These are phyloP conservation scores for Calidris pugnax DNA, from an alignment of 2,113 vertebrate species.

Conservation along the genomic window DNA sequence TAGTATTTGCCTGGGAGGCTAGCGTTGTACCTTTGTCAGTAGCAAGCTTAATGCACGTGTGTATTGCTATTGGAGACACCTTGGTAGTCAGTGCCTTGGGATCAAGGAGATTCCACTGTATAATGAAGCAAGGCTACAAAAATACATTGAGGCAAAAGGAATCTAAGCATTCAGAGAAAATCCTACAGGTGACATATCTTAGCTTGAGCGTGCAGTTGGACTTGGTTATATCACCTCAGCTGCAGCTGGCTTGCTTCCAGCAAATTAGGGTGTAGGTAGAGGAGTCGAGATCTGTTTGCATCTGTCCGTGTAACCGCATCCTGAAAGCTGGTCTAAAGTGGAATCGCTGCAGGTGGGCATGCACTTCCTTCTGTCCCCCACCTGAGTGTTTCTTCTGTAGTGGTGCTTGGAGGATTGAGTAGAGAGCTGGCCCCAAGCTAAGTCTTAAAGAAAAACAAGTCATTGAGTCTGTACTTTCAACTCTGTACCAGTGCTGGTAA, in stretches of 20 bases:
- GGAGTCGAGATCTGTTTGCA: background rate
- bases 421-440: background rate
- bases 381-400: background rate
- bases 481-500: background rate
- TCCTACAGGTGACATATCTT: background rate
- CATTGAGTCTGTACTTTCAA: background rate
- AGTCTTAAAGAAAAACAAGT: background rate
- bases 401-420: background rate
- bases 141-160: background rate
- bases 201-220: background rate
- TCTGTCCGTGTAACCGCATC: background rate
- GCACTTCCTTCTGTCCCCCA: background rate
- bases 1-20: background rate
- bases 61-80: background rate
- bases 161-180: background rate
- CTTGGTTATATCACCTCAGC: background rate
- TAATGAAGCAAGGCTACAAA: background rate
- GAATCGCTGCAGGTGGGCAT: background rate
- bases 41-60: rapidly evolving
- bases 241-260: background rate
- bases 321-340: background rate
- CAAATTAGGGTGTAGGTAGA: background rate
- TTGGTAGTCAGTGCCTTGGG: background rate
- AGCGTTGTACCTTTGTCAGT: background rate
- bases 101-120: background rate